Conservation (phyloP, 2,888 invertebrate species). For the Noctua comes region DNA sequence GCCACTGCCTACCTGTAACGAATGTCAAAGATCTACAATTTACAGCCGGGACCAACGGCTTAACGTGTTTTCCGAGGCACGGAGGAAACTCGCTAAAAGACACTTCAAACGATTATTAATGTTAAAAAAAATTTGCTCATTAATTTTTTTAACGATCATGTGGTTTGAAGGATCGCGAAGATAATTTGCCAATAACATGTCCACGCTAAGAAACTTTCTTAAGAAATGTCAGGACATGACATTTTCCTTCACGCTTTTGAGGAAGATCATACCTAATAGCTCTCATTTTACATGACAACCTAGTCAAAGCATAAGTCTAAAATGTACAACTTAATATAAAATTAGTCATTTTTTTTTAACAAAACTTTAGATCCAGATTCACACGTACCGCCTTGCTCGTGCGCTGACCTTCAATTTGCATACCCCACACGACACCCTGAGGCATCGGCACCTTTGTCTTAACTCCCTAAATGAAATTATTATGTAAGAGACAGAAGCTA, state of each 20-base stretch:
- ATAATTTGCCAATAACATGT: not conserved
- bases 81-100: too few species aligned
- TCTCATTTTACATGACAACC: not conserved
- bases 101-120: not conserved
- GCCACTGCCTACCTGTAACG: too few species aligned
- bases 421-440: constrained; percentile 50
- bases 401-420: constrained; percentile 40
- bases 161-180: not conserved
- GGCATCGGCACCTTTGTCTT: constrained; percentile 73
- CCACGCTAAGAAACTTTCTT: not conserved
- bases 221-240: too few species aligned
- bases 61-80: not conserved
- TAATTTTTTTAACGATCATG: not conserved
- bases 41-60: not conserved
- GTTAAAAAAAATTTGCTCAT: not conserved
- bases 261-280: not conserved
- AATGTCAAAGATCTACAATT: not conserved
- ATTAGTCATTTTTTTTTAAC: not conserved
- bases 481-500: constrained; percentile 61
- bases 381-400: constrained; percentile 14
- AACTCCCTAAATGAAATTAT: constrained; percentile 72
- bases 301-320: too few species aligned
- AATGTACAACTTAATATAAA: not conserved
- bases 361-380: constrained; percentile 22
- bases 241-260: not conserved